Base-by-base conservation (phyloP, 2,888 invertebrate genomes). In the Nomada ferruginata region DNA sequence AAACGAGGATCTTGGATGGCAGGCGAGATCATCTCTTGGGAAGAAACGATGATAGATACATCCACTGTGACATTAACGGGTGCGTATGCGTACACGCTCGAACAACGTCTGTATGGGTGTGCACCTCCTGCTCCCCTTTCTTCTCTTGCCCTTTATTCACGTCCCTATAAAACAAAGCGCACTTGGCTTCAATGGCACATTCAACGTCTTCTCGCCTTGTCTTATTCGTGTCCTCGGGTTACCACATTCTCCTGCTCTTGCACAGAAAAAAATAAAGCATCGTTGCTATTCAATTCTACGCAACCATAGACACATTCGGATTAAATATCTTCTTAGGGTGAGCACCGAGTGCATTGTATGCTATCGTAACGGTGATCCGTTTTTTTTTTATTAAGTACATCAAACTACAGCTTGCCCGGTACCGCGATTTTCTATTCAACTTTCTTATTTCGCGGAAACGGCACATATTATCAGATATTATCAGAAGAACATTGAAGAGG, bases 91-190 rank as follows among this genome's bases (percentile, higher is more conserved):
- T 15, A 15, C 15, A 15, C 3, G 47, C 47, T 2, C 36, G 59
- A 26, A 26, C 20, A 23, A 23, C 75, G n/a, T 26, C 13, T 20
- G 52, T 13, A 18, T 36, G 36, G 36, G 36, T 53, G 52, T 20
- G 26, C 36, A 47, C 23, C 36, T 36, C 44, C 23, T 29, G 18
- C 9, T 63, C n/a, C 50, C 55, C 50, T 64, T 20, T 53, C 66
- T 29, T 18, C 65, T 59, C 57, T 64, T 29, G 36, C 73, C 76
- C 68, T 79, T 76, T 69, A 44, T 52, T 68, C 72, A 7, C 10
- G 73, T 68, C 75, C 85, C 86, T 91, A 91, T 91, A 91, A 90
- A 91, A 91, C 81, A 86, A 83, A 85, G 64, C 65, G 87, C 71
- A 72, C 63, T 78, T 80, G 72, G 72, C 85, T 65, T 42, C 69